Conservation (phyloP, 2,113 vertebrate genomes). For the Butorides virescens region DNA sequence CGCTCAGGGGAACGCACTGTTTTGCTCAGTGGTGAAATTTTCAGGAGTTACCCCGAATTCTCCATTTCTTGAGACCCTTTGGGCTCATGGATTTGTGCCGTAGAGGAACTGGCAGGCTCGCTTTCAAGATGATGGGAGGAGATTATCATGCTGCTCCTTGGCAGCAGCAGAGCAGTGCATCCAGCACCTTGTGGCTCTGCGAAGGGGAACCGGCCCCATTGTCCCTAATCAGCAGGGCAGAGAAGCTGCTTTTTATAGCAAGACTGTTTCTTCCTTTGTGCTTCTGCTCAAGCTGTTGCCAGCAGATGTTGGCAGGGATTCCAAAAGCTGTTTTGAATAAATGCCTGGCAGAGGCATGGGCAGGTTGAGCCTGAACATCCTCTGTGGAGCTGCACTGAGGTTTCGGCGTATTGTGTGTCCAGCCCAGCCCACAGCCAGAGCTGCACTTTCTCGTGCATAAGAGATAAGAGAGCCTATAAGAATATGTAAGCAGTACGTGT, state of each 20-base stretch:
- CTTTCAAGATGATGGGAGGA: background rate
- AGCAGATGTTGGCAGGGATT: constrained; percentile 19
- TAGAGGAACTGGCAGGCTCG: background rate
- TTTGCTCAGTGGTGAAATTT: background rate
- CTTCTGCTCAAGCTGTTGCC: background rate
- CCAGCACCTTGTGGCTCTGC: background rate
- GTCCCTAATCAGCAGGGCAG: background rate
- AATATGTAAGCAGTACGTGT: too few relatives aligned
- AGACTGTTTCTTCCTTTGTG: background rate
- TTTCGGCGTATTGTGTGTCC: background rate
- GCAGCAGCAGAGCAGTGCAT: background rate
- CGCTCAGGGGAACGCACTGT: background rate
- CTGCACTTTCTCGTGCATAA: background rate
- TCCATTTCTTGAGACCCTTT: background rate
- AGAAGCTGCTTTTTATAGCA: background rate
- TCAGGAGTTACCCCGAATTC: background rate
- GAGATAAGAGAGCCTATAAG: background rate
- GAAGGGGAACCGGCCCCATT: background rate
- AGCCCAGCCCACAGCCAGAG: background rate
- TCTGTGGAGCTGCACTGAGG: background rate
- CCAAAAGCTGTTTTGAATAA: constrained; percentile 12
- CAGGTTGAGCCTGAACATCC: constrained; percentile 2
- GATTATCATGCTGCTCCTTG: background rate
- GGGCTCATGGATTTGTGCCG: background rate
- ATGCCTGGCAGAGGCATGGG: background rate